phyloP scores from a whole-genome alignment of 2,797 vertebrate species.

The Brachyrhaphis roseni region DNA sequence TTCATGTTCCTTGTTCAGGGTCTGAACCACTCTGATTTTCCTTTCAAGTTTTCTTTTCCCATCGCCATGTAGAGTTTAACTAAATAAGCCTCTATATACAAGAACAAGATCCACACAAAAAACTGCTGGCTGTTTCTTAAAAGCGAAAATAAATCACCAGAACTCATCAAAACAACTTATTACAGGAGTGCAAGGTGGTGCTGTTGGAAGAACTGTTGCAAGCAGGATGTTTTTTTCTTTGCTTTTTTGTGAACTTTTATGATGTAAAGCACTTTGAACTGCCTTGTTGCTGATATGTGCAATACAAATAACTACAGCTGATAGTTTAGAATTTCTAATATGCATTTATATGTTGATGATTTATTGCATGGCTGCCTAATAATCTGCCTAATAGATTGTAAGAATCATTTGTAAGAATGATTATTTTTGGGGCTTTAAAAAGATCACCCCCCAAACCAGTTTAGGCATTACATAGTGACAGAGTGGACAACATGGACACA shows the following conservation, averaged over 20 bases:
- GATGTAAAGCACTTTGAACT: neutral
- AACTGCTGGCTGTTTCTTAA: neutral
- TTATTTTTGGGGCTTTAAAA: neutral
- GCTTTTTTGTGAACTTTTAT: too few species aligned
- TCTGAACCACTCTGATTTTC: neutral
- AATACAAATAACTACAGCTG: too few species aligned
- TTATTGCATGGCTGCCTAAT: neutral
- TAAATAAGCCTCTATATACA: neutral
- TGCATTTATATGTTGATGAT: neutral
- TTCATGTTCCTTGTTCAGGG: slow-evolving; percentile 9
- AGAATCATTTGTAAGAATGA: too few species aligned
- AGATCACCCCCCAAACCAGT: neutral
- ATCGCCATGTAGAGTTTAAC: neutral
- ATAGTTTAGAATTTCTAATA: neutral
- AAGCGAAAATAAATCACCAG: neutral
- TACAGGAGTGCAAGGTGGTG: neutral
- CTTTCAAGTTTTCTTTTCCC: slow-evolving; percentile 4
- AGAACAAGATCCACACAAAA: neutral
- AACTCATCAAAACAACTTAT: neutral
- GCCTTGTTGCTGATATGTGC: neutral
- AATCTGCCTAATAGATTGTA: neutral
- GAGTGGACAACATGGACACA: too few species aligned
- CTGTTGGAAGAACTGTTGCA: neutral
- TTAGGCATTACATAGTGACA: neutral
- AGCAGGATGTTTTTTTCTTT: neutral